Evolutionary conservation across 2,113 vertebrate species (phyloP).

Genomic region (Nycticorax nycticorax): DNA sequence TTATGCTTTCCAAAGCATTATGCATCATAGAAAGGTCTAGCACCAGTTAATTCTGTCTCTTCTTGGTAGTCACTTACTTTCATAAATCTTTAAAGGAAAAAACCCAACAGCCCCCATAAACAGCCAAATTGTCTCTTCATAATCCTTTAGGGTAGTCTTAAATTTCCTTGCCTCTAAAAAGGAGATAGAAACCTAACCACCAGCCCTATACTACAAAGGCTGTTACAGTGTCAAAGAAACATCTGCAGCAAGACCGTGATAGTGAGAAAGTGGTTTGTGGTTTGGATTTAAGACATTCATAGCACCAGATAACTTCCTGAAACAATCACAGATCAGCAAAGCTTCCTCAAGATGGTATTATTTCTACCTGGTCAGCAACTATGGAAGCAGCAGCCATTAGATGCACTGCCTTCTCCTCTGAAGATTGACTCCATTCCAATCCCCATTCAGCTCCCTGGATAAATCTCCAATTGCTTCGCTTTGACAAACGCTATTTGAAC

Average conservation of each 20-base stretch:
- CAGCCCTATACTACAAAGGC: background rate
- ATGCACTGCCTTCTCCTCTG: background rate
- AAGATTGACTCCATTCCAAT: background rate
- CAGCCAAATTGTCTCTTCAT: background rate
- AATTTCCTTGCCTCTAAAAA: background rate
- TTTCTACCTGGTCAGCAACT: background rate
- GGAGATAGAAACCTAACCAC: background rate
- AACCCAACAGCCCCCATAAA: background rate
- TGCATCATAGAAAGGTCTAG: background rate
- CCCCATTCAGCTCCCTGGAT: background rate
- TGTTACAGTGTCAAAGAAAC: background rate
- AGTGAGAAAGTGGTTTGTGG: slow-evolving; percentile 30
- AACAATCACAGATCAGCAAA: background rate
- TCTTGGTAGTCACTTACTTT: background rate
- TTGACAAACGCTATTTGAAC: no score
- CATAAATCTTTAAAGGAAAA: background rate
- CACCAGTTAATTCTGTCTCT: background rate
- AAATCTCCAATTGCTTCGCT: background rate
- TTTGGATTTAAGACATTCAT: background rate
- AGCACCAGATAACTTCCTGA: slow-evolving; percentile 34
- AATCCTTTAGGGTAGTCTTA: background rate
- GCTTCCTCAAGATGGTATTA: background rate
- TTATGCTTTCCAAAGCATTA: background rate
- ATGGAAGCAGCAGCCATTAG: background rate
- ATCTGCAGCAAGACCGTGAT: background rate